Percentiles rank a stretch among this genome's conserved stretches.
These are phyloP conservation scores for Scaptomyza polygonia DNA, from an alignment of 2,888 invertebrate species.

Conservation along the genomic window DNA sequence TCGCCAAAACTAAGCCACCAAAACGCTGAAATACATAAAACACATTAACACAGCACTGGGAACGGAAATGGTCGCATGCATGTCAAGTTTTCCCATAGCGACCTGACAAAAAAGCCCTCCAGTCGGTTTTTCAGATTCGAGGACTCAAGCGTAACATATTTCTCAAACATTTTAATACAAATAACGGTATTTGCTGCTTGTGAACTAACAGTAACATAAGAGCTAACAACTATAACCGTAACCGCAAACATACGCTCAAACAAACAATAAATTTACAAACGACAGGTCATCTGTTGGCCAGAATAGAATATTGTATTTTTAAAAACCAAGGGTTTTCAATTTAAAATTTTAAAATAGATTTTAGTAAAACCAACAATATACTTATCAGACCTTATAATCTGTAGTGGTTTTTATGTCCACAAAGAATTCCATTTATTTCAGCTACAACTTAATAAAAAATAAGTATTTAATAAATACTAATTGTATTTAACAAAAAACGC, in stretches of 20 bases:
- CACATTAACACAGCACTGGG: slow-evolving; percentile 79
- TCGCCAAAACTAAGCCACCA: slow-evolving; percentile 73
- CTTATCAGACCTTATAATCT: no score
- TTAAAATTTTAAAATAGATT: no score
- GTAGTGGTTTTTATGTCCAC: no score
- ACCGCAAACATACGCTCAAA: neutral
- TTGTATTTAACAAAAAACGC: neutral
- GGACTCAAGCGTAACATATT: slow-evolving; percentile 66
- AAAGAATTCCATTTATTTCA: neutral
- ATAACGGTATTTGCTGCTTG: slow-evolving; percentile 47
- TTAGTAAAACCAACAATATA: no score
- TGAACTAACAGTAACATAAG: slow-evolving; percentile 28
- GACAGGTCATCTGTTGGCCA: neutral
- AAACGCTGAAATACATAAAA: slow-evolving; percentile 77
- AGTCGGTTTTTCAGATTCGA: slow-evolving; percentile 46
- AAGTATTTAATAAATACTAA: neutral
- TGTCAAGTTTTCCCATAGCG: slow-evolving; percentile 62
- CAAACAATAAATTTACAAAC: neutral
- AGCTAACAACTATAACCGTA: slow-evolving; percentile 31
- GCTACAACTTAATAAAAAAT: neutral
- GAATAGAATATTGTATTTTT: neutral
- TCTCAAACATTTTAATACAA: slow-evolving; percentile 50
- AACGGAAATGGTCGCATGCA: slow-evolving; percentile 73
- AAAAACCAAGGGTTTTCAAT: no score
- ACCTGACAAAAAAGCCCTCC: slow-evolving; percentile 48